These are phyloP conservation scores for Botia kubotai DNA, from an alignment of 2,797 vertebrate genomes.

Conservation along the genomic window DNA sequence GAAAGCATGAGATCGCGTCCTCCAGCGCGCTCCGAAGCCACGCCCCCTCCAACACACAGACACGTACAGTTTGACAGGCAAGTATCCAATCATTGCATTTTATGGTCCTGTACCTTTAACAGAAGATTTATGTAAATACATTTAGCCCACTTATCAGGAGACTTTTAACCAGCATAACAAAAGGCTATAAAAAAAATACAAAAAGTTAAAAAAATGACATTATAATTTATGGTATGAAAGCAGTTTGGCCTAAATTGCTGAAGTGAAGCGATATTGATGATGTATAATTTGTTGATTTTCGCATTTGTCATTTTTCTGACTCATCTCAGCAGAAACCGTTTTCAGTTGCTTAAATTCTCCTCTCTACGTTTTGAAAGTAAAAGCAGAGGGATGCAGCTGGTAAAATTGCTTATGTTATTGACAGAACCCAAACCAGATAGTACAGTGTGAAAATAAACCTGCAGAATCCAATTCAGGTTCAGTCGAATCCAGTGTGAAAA, in stretches of 20 bases:
- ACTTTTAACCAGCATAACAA: too few species aligned
- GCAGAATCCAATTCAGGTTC: neutral
- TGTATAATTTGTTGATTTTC: slow-evolving; percentile 6
- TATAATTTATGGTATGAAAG: neutral
- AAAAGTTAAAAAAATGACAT: too few species aligned
- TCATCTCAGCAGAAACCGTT: slow-evolving; percentile 21
- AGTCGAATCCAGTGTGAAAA: neutral
- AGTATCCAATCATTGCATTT: too few species aligned
- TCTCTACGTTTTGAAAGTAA: neutral
- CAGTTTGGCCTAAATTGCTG: neutral
- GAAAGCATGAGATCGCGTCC: too few species aligned
- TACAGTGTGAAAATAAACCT: neutral
- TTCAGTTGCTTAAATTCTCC: neutral
- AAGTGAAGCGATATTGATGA: neutral
- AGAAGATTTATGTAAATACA: too few species aligned
- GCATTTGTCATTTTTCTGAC: neutral
- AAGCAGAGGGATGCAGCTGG: neutral
- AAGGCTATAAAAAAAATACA: too few species aligned
- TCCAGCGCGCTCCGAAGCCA: too few species aligned
- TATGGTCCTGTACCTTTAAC: too few species aligned
- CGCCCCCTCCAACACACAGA: too few species aligned
- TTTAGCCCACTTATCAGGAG: too few species aligned
- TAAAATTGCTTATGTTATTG: neutral
- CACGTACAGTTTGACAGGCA: too few species aligned
- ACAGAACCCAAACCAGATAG: neutral